Evolutionary conservation across 2,113 vertebrate genomes (phyloP), one percentile per base, ranked within the genome.

Genomic region (Zootoca vivipara): DNA sequence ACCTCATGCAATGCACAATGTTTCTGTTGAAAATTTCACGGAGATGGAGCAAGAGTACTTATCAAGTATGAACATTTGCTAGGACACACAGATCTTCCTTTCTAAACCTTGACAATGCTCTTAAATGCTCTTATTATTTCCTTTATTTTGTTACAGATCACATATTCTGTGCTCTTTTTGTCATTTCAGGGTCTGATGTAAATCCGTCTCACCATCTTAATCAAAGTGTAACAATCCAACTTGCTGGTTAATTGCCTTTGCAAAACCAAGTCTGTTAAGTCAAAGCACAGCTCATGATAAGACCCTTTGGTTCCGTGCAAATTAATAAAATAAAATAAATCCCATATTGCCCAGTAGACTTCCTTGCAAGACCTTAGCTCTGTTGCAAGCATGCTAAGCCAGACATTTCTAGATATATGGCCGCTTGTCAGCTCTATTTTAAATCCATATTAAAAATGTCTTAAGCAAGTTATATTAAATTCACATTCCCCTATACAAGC

Each of bases 361-460:
- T 77, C 28, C 58, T 77, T 62, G 73, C 33, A 62, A 75, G 46
- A 28, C 35, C 56, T 85, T 75, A 38, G 52, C 35, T 74, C 5
- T 85, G 75, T 75, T 75, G 33, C 13, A 42, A 4, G 30, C 42
- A 52, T 72, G 67, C 15, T 30, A 85, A 85, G 56, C n/a, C 40
- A 75, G 52, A 75, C 72, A 40, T 74, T 74, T 30, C 72, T 75
- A 75, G 42, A 77, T 28, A 78, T n/a, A 67, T 10, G 13, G 16
- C 77, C 65, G 38, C 18, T 65, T 78, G 73, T 65, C 85, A 67
- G 38, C 58, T 86, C 38, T 78, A 12, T 78, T 78, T 67, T 78
- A 86, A 86, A 86, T 67, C 74, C 74, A 86, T 78, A 78, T 86
- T 86, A 65, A 65, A 78, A 86, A 86, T 65, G 33, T 67, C 58